Evolutionary conservation across 1,140 invertebrate genomes (phyloP).

Genomic region (Drosophila chauvacae): DNA sequence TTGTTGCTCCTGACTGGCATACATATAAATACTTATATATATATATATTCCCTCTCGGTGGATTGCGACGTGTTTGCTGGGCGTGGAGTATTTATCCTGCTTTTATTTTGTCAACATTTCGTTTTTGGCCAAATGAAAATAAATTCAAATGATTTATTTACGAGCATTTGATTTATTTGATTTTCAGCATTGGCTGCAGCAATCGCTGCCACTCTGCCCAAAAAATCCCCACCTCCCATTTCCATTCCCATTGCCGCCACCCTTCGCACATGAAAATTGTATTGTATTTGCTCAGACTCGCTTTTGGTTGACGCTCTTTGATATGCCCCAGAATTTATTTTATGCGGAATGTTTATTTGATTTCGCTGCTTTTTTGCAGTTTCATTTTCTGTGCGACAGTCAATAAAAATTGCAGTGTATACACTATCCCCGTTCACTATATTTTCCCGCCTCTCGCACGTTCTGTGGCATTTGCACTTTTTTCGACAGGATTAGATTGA

Average conservation of each 20-base stretch:
- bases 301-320: constrained; percentile 40
- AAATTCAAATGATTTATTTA: constrained; percentile 84
- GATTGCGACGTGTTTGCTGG: constrained; percentile 49
- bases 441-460: constrained; percentile 1
- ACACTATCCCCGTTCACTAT: neutral
- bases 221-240: neutral
- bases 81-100: constrained; percentile 76
- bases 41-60: constrained; percentile 16
- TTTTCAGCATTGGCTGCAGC: constrained; percentile 62
- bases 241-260: neutral
- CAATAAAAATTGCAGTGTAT: constrained; percentile 70
- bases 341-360: constrained; percentile 66
- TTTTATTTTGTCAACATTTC: constrained; percentile 81
- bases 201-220: constrained; percentile 24
- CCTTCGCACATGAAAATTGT: constrained; percentile 51
- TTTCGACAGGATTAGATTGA: constrained; percentile 16
- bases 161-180: constrained; percentile 83
- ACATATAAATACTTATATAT: constrained; percentile 6
- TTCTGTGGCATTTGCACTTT: constrained; percentile 21
- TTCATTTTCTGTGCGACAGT: constrained; percentile 48
- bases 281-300: constrained; percentile 60
- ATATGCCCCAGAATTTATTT: constrained; percentile 51
- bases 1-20: constrained; percentile 33
- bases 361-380: constrained; percentile 33
- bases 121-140: constrained; percentile 75